phyloP scores from a whole-genome alignment of 1,140 invertebrate genomes.

The Apolygus lucorum region DNA sequence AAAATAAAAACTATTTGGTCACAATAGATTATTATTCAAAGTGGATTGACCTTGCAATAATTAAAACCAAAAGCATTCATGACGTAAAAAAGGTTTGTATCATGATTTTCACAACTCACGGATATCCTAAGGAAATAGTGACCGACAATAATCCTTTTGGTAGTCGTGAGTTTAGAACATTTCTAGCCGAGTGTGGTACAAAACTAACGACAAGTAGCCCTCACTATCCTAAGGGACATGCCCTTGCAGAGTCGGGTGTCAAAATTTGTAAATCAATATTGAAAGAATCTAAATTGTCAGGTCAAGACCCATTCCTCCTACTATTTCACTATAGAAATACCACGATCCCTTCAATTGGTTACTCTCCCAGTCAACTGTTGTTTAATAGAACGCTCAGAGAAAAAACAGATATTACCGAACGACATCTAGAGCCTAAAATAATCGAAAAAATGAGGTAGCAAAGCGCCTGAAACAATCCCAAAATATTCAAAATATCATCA shows the following conservation, averaged over 20 bases:
- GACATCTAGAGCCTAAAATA: too few relatives aligned
- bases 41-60: neutral
- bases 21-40: neutral
- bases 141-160: conserved; percentile 6
- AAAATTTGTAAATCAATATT: neutral
- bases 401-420: neutral
- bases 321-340: conserved; percentile 11
- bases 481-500: neutral
- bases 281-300: neutral
- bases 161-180: neutral
- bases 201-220: conserved; percentile 8
- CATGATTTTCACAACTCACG: neutral
- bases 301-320: conserved; percentile 3
- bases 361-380: neutral
- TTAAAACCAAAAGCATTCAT: neutral
- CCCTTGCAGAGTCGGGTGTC: neutral
- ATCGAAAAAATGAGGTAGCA: neutral
- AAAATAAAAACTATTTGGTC: conserved; percentile 4
- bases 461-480: neutral
- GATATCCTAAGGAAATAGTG: neutral
- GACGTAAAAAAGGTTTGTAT: conserved; percentile 4
- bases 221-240: neutral
- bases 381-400: conserved; percentile 7
- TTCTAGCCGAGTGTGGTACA: neutral
- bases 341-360: neutral